Percentiles rank a stretch among this genome's conserved stretches.
phyloP scores from a whole-genome alignment of 2,888 invertebrate species.

The Drosophila fungiperda region DNA sequence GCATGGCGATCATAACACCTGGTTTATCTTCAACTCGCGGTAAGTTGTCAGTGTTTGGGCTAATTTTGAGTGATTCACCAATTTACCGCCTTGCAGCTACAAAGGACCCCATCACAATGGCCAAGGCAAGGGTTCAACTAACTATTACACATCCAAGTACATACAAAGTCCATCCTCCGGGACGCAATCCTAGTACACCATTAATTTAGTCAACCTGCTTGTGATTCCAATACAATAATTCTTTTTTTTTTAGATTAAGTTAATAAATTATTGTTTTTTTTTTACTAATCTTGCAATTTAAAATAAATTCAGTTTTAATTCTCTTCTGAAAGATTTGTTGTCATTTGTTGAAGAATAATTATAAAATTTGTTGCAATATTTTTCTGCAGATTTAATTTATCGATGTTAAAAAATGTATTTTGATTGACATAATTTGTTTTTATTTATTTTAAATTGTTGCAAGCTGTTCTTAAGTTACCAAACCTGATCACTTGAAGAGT shows the following conservation, averaged over 20 bases:
- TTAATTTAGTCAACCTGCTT: not conserved
- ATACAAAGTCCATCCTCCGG: slow-evolving; percentile 27
- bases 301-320: not conserved
- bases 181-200: not conserved
- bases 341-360: not conserved
- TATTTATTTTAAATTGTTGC: not conserved
- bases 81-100: slow-evolving; percentile 57
- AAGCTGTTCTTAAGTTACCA: not conserved
- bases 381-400: not conserved
- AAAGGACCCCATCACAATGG: slow-evolving; percentile 67
- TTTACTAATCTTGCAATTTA: not conserved
- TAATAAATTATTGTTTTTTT: slow-evolving; percentile 4
- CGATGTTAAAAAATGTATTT: not conserved
- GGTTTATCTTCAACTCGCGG: slow-evolving; percentile 82
- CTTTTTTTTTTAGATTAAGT: slow-evolving; percentile 1
- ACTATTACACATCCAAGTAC: slow-evolving; percentile 70
- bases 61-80: not conserved
- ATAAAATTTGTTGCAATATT: not conserved
- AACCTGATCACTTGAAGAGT: slow-evolving; percentile 19
- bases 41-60: slow-evolving; percentile 29
- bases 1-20: slow-evolving; percentile 51
- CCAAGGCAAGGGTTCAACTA: slow-evolving; percentile 15
- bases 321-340: not conserved
- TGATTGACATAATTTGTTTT: not conserved
- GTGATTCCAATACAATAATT: not conserved